phyloP scores from a whole-genome alignment of 53 echinoderm and acorn worm species.

The Patiria pectinifera region DNA sequence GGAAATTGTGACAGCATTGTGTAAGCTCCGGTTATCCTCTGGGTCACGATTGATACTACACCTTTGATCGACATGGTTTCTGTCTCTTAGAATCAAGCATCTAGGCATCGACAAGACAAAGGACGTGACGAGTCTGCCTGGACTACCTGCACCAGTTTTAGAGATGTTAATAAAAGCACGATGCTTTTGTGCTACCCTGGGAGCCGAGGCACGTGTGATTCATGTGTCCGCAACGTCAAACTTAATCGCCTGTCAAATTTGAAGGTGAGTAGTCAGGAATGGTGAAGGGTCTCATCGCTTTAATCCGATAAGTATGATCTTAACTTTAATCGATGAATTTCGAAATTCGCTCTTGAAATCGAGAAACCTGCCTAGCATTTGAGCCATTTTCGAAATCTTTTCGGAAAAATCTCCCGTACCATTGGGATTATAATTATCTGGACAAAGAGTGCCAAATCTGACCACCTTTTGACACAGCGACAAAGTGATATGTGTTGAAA shows the following conservation, averaged over 20 bases:
- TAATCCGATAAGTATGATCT: background rate
- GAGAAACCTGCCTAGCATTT: too few relatives aligned
- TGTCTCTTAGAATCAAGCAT: slow-evolving; percentile 25
- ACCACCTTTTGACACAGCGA: too few relatives aligned
- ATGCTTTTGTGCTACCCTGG: slow-evolving; percentile 10
- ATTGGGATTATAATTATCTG: too few relatives aligned
- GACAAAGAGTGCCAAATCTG: too few relatives aligned
- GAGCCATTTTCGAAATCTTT: too few relatives aligned
- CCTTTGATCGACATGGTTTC: background rate
- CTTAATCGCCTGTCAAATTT: slow-evolving; percentile 2
- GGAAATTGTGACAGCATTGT: background rate
- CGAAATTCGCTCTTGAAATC: background rate
- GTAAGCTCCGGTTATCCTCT: background rate
- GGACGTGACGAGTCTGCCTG: slow-evolving; percentile 28
- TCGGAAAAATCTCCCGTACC: too few relatives aligned
- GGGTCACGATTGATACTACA: background rate
- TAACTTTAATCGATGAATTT: background rate
- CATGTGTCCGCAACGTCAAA: slow-evolving; percentile 56
- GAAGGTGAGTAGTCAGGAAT: slow-evolving; percentile 6
- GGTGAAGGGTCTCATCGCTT: background rate
- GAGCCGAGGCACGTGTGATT: slow-evolving; percentile 35
- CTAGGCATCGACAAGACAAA: slow-evolving; percentile 10
- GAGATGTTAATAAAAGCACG: slow-evolving; percentile 45
- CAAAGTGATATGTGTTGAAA: too few relatives aligned
- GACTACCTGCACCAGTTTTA: background rate